Evolutionary conservation across 2,113 vertebrate genomes (phyloP).

Genomic region (Tringa solitaria): DNA sequence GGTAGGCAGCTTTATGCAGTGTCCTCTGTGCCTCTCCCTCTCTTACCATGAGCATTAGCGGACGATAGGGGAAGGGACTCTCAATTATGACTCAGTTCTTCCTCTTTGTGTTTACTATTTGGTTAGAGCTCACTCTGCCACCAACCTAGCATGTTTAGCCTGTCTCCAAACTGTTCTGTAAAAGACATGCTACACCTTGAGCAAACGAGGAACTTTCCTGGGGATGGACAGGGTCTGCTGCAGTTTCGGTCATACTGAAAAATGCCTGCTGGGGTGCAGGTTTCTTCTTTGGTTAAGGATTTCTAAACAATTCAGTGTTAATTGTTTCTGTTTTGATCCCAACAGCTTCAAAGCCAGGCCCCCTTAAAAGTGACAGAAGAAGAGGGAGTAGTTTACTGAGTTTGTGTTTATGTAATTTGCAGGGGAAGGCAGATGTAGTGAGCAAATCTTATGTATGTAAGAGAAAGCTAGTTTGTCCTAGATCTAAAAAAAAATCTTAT

Average conservation of each 20-base stretch:
- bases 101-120: not conserved
- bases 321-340: not conserved
- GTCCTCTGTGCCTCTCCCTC: not conserved
- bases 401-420: not conserved
- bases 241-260: not conserved
- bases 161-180: not conserved
- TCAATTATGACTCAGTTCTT: not conserved
- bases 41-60: not conserved
- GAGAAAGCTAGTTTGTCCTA: not conserved
- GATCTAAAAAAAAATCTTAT: not conserved
- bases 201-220: not conserved
- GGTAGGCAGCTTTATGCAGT: not conserved
- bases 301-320: not conserved
- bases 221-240: not conserved
- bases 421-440: not conserved
- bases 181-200: not conserved
- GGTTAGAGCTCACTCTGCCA: not conserved
- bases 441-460: not conserved
- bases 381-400: not conserved
- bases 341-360: not conserved
- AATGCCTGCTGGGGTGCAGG: not conserved
- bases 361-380: not conserved
- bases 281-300: not conserved
- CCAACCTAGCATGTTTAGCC: rapidly evolving
- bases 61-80: not conserved